Evolutionary conservation across 2,888 invertebrate species (phyloP), one percentile per base, ranked within the genome.

Genomic region (Aporophyla nigra): DNA sequence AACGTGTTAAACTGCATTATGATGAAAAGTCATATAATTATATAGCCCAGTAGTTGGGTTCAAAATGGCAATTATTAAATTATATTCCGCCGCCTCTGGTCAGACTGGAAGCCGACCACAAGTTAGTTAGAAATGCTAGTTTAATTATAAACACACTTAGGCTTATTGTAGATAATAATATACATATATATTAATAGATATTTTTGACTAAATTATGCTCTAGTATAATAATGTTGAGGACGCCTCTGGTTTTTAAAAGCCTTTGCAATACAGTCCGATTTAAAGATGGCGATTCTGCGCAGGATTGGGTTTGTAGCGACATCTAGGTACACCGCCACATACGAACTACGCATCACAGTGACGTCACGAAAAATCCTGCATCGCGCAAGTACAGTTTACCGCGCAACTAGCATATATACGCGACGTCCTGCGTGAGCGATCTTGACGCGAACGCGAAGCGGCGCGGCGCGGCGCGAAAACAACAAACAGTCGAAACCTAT

Each of bases 141-240:
- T 46, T 76, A 59, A 33, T 53, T 51, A 53, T 78, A 16, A 51
- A 24, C n/a, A 53, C 71, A 69, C 27, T 58, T 75, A 76, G 67
- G 51, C 24, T 66, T n/a, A 58, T 27, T 78, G 24, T 40, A 51
- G 56, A 21, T 46, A 76, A 43, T 43, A 49, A 76, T 46, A 62
- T 63, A 54, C 10, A n/a, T n/a, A n/a, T n/a, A n/a, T n/a, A n/a
- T n/a, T n/a, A n/a, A n/a, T n/a, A n/a, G 9, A 43, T 76, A 76
- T 75, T 76, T 77, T 76, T 19, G 54, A 56, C 65, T 56, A 66
- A 66, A 76, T 65, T 49, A 19, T 75, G 66, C 65, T 66, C 0
- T 76, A 21, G 33, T 46, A 46, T 59, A 24, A 19, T 73, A 51
- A 43, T 75, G 16, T 74, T 27, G n/a, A 33, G 56, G 24, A 19